phyloP scores from a whole-genome alignment of 2,888 invertebrate genomes.

The Acrobasis suavella region DNA sequence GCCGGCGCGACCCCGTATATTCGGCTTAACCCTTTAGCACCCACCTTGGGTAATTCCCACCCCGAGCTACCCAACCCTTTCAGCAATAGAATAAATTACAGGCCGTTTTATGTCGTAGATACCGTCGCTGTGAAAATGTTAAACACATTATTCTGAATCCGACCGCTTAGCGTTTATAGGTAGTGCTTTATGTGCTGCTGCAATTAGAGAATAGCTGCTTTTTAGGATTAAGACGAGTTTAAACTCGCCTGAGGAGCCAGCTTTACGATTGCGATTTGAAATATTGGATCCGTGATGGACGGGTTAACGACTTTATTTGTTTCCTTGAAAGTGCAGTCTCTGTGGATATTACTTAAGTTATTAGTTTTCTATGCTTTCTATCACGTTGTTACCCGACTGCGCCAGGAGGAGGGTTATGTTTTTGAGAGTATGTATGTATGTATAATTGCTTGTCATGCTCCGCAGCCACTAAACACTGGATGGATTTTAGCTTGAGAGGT shows the following conservation, averaged over 20 bases:
- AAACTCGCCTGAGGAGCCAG: slow-evolving; percentile 53
- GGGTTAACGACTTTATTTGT: slow-evolving; percentile 26
- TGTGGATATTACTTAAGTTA: neutral
- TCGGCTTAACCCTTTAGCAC: slow-evolving; percentile 83
- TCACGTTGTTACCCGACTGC: too few species aligned
- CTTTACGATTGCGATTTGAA: slow-evolving; percentile 65
- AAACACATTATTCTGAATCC: slow-evolving; percentile 81
- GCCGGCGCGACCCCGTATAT: slow-evolving; percentile 79
- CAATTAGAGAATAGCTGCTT: slow-evolving; percentile 76
- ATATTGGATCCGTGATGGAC: slow-evolving; percentile 48
- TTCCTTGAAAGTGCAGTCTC: neutral
- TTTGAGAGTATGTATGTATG: too few species aligned
- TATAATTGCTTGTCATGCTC: too few species aligned
- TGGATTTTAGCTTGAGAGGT: too few species aligned
- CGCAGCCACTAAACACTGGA: too few species aligned
- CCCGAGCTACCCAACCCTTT: slow-evolving; percentile 78
- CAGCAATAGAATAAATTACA: slow-evolving; percentile 83
- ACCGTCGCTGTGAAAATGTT: slow-evolving; percentile 79
- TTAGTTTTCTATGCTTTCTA: neutral
- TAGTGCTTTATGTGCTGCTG: slow-evolving; percentile 74
- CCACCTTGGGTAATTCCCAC: slow-evolving; percentile 83
- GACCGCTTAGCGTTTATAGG: slow-evolving; percentile 80
- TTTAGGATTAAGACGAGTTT: slow-evolving; percentile 67
- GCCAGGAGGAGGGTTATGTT: too few species aligned
- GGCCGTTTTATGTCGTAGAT: slow-evolving; percentile 81